Evolutionary conservation across 1,140 invertebrate genomes (phyloP), one percentile per base, ranked within the genome.

Genomic region (Zaprionus kolodkinae): DNA sequence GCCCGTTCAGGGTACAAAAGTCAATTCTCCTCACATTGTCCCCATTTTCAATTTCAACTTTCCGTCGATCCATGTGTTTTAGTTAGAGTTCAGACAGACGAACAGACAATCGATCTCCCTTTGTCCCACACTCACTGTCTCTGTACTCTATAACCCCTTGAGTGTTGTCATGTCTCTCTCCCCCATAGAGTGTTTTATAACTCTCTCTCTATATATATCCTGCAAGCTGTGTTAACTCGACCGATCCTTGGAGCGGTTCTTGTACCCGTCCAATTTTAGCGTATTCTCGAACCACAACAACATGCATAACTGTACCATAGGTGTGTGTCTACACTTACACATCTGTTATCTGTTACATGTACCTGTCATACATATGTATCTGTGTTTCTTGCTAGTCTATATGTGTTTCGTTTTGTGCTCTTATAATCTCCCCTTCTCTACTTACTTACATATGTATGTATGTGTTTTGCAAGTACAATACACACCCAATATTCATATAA

Each of bases 1-100:
- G 70, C 79, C 79, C 63, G 56, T 64, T 59, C 17, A 59, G 74
- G 81, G 78, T 85, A 74, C 82, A 30, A 79, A 30, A 30, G 43
- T 21, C 12, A 15, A 48, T 33, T n/a, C 40, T 48, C 38, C 45
- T 54, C 62, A 2, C 25, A 54, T 38, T 25, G 6, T 45, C 15
- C 40, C 21, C 35, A 40, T 36, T 55, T 55, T 27, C 33, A 12
- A 13, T 6, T n/a, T n/a, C 7, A 33, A 54, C 27, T 33, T 21
- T 45, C 10, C 40, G 13, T 15, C 40, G 40, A 45, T 45, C 40
- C 40, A 15, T 15, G 11, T 43, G 11, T 21, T 10, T 17, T 48
- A 48, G 43, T 15, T 9, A 17, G 45, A 43, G 13, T 40, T 40
- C 12, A 13, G 21, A 1, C 38, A 40, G 11, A 35, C 33, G 1